Evolutionary conservation across 2,888 invertebrate genomes (phyloP), one percentile per base, ranked within the genome.

Genomic region (Desoria tigrina): DNA sequence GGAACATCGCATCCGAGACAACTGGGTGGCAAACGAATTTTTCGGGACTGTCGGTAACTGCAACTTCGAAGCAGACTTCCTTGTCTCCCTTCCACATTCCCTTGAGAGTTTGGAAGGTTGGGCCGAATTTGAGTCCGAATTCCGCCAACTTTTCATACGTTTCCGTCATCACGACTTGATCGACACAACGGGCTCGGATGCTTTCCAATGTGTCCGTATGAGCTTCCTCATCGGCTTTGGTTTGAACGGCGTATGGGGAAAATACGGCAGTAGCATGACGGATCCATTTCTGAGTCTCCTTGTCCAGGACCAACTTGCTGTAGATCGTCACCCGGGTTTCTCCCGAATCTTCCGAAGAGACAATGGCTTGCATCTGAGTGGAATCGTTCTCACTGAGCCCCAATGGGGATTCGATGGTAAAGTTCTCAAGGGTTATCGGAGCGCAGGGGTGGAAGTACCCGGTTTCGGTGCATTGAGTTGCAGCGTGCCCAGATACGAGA

Each of bases 111-210:
- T 56, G 55, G 56, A 67, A 67, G 1, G 24, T 37, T 3, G 63
- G 55, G 9, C 66, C 68, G 54, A 68, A 68, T 24, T 58, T 42
- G 1, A 68, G 28, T 6, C 68, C 68, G 4, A 68, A 1, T 28
- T 42, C 14, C 11, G 54, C 49, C 18, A 68, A 27, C 24, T 65
- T 65, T 1, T 39, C 53, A 26, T 68, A 68, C 1, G 56, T 21
- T 18, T 61, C 57, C 4, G 27, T 55, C n/a, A 37, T 32, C 37
- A 28, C n/a, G 18, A 42, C 24, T 28, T 28, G 24, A 3, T 42
- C 42, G 24, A 16, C 23, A 24, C 23, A 42, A 21, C 39, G 23
- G 3, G 14, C 3, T 16, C 14, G 18, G 9, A 32, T 54, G 24
- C 9, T 14, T n/a, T 57, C 42, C 57, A 39, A 21, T 2, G 42